Evolutionary conservation across 2,888 invertebrate genomes (phyloP).

Genomic region (Lathronympha strigana): DNA sequence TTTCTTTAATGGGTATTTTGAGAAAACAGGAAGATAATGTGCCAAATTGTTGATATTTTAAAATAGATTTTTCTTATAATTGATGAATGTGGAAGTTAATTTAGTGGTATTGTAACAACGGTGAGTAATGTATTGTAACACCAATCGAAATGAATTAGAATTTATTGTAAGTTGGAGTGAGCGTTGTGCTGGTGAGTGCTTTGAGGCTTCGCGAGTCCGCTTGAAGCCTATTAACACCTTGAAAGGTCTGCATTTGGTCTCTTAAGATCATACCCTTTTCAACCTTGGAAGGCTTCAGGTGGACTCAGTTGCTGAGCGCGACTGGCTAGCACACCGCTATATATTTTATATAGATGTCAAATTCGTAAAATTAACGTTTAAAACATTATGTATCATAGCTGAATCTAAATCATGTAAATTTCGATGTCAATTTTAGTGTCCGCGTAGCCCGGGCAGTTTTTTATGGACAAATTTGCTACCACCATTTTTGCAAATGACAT

Average conservation of each 20-base stretch:
- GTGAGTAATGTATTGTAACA: slow-evolving; percentile 67
- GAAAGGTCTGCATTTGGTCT: background rate
- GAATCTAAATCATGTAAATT: slow-evolving; percentile 77
- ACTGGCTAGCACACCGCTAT: slow-evolving; percentile 45
- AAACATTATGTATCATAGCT: slow-evolving; percentile 76
- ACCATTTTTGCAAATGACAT: slow-evolving; percentile 74
- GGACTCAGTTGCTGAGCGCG: background rate
- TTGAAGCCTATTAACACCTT: background rate
- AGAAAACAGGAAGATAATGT: slow-evolving; percentile 73
- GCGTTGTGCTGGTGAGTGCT: slow-evolving; percentile 30
- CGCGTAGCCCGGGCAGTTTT: slow-evolving; percentile 68
- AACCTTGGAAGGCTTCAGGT: background rate
- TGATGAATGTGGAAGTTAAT: slow-evolving; percentile 35
- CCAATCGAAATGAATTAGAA: slow-evolving; percentile 67
- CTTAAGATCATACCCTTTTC: background rate
- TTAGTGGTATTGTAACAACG: slow-evolving; percentile 33
- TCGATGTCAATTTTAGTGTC: slow-evolving; percentile 82
- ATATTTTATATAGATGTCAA: slow-evolving; percentile 82
- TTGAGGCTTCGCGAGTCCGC: slow-evolving; percentile 7
- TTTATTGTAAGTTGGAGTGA: slow-evolving; percentile 49
- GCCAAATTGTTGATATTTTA: slow-evolving; percentile 79
- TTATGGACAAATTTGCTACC: slow-evolving; percentile 75
- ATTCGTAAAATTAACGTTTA: slow-evolving; percentile 66
- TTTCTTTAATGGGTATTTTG: slow-evolving; percentile 51
- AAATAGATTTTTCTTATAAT: slow-evolving; percentile 50